A percentile compares a stretch with the other conserved stretches of the same genome.
Conservation (phyloP, 2,113 vertebrate species). For the Herpetotheres cachinnans region DNA sequence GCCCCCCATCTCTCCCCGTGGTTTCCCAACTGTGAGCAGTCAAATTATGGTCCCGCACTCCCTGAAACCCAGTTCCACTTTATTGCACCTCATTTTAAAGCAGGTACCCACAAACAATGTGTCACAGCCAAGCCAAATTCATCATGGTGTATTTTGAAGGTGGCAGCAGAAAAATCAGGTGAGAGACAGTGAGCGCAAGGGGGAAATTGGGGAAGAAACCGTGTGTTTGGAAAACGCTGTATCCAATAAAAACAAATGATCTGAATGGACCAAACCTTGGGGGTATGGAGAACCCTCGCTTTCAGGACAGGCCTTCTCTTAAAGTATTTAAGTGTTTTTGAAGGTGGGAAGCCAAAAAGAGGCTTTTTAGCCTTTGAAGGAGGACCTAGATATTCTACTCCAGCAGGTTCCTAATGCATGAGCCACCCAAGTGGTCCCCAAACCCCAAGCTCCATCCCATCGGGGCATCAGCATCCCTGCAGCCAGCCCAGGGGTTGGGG, state of each 20-base stretch:
- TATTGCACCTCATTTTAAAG: background rate
- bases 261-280: background rate
- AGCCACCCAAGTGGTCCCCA: background rate
- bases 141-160: background rate
- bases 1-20: no score
- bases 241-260: background rate
- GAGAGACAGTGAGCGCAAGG: background rate
- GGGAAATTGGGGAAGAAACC: fast-evolving
- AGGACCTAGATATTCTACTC: background rate
- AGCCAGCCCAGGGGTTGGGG: background rate
- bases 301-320: background rate
- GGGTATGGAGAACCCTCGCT: fast-evolving
- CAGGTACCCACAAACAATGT: background rate
- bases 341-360: background rate
- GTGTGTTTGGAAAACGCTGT: background rate
- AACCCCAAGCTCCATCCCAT: background rate
- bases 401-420: fast-evolving
- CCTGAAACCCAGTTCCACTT: background rate
- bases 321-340: background rate
- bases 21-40: background rate
- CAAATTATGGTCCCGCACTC: background rate
- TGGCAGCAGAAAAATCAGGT: background rate
- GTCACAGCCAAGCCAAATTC: background rate
- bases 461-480: background rate
- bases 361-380: background rate